phyloP scores from a whole-genome alignment of 2,797 vertebrate genomes.

The Phoeniculus purpureus region DNA sequence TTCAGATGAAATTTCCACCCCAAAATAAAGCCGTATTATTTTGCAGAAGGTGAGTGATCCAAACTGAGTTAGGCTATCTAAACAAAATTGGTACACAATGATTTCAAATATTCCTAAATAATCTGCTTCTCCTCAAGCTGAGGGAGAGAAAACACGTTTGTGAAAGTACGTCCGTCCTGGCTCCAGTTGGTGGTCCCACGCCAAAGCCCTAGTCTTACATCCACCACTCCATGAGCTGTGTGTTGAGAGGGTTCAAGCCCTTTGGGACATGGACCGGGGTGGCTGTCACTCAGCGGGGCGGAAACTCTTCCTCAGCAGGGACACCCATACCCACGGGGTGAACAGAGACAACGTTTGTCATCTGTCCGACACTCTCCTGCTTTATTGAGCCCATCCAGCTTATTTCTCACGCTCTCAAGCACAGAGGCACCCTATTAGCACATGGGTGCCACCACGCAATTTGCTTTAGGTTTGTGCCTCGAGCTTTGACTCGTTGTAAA shows the following conservation, averaged over 20 bases:
- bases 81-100: background rate
- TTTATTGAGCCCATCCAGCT: background rate
- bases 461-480: conserved; percentile 43
- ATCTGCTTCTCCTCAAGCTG: background rate
- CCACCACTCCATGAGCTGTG: fast-evolving
- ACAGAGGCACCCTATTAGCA: background rate
- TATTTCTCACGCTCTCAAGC: conserved; percentile 15
- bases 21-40: background rate
- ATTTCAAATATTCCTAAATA: background rate
- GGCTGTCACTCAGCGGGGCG: background rate
- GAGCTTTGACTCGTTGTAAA: conserved; percentile 16
- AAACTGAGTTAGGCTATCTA: background rate
- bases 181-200: fast-evolving
- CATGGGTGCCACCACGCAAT: conserved; percentile 31
- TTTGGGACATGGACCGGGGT: fast-evolving
- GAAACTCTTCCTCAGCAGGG: background rate
- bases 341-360: fast-evolving
- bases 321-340: background rate
- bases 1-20: conserved; percentile 8
- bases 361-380: background rate
- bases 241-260: background rate
- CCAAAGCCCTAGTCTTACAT: background rate
- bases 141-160: background rate
- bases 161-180: background rate
- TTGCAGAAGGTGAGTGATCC: background rate